Evolutionary conservation across 1,140 invertebrate genomes (phyloP).

Genomic region (Diabrotica undecimpunctata): DNA sequence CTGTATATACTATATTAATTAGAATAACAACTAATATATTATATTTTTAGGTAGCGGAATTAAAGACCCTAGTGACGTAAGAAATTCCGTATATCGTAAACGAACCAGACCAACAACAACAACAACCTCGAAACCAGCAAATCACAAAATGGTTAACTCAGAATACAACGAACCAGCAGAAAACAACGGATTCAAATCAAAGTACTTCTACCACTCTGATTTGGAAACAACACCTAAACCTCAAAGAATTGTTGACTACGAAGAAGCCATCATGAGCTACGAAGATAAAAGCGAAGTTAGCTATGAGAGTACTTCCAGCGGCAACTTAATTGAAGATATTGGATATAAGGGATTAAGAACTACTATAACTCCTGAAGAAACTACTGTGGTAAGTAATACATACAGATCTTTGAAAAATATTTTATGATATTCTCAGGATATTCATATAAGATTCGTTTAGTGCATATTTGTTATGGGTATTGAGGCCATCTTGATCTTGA

Average conservation of each 20-base stretch:
- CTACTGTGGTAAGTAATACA: not conserved
- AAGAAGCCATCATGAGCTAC: not conserved
- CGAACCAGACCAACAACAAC: slow-evolving; percentile 9
- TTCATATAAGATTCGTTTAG: too few relatives aligned
- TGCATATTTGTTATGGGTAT: too few relatives aligned
- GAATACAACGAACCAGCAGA: not conserved
- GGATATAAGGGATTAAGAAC: slow-evolving; percentile 12
- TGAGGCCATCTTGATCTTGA: too few relatives aligned
- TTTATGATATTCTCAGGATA: too few relatives aligned
- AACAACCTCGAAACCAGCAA: slow-evolving; percentile 1
- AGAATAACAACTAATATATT: not conserved
- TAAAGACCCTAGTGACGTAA: slow-evolving; percentile 3
- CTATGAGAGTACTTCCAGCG: slow-evolving; percentile 14
- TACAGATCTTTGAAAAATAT: too few relatives aligned
- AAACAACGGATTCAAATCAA: not conserved
- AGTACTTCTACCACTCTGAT: slow-evolving; percentile 6
- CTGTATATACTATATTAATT: too few relatives aligned
- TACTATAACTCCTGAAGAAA: slow-evolving; percentile 6
- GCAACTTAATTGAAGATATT: not conserved
- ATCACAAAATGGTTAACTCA: slow-evolving; percentile 14
- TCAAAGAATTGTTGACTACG: not conserved
- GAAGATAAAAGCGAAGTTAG: slow-evolving; percentile 18
- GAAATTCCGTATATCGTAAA: slow-evolving; percentile 7
- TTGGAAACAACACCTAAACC: not conserved
- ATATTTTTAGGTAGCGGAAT: not conserved